These are phyloP conservation scores for Phalangium opilio DNA, from an alignment of 2,888 invertebrate species.

Conservation along the genomic window DNA sequence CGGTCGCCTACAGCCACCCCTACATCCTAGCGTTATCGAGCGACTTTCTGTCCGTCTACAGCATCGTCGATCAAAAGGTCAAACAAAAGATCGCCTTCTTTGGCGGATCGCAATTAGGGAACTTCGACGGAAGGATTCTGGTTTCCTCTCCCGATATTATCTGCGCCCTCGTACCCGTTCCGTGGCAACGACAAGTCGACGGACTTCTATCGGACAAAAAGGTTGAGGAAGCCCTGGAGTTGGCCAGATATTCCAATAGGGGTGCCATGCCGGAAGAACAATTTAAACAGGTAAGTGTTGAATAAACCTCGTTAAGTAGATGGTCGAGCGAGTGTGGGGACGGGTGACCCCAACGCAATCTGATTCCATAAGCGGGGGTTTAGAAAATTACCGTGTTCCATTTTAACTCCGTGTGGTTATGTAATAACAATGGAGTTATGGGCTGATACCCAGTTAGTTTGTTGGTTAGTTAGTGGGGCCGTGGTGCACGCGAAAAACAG, in stretches of 20 bases:
- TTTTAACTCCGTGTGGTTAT: no score
- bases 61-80: conserved; percentile 37
- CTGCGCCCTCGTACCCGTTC: conserved; percentile 35
- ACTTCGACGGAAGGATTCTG: conserved; percentile 38
- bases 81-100: conserved; percentile 38
- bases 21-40: conserved; percentile 35
- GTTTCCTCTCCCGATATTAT: conserved; percentile 34
- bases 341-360: background rate
- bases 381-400: no score
- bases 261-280: conserved; percentile 30
- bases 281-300: conserved; percentile 27
- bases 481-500: no score
- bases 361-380: background rate
- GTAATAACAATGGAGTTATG: no score
- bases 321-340: no score
- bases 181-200: conserved; percentile 39
- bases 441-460: no score
- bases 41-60: conserved; percentile 35
- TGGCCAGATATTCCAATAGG: conserved; percentile 33
- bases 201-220: conserved; percentile 32
- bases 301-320: no score
- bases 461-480: no score
- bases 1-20: conserved; percentile 34
- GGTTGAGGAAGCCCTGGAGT: conserved; percentile 36
- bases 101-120: conserved; percentile 34